Conservation (phyloP, 2,113 vertebrate species). For the Alouatta palliata region DNA sequence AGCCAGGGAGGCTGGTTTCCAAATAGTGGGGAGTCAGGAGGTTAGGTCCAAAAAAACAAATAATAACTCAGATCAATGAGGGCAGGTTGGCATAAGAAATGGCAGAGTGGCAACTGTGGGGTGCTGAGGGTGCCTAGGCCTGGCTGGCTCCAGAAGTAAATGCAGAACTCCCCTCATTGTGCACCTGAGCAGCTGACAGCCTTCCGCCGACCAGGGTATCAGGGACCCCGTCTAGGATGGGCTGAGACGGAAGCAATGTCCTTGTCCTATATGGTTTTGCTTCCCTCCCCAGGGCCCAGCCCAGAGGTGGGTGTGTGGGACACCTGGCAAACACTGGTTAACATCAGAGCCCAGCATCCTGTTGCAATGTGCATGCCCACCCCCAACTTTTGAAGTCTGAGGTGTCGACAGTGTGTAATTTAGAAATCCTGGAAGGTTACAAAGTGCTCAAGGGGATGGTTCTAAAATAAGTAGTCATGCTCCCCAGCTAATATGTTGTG, state of each 20-base stretch:
- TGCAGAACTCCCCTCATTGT: not conserved
- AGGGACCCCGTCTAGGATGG: not conserved
- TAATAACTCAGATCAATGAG: not conserved
- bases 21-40: not conserved
- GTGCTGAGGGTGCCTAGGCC: not conserved
- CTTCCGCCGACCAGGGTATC: not conserved
- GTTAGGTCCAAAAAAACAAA: not conserved
- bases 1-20: not conserved
- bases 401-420: not conserved
- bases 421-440: constrained; percentile 57
- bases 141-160: not conserved
- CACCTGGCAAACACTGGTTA: too few relatives aligned
- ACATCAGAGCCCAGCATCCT: not conserved
- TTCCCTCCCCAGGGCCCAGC: not conserved
- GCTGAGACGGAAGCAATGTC: not conserved
- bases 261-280: not conserved
- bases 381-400: not conserved
- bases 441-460: constrained; percentile 20
- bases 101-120: not conserved
- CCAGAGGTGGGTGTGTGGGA: not conserved
- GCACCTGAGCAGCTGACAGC: not conserved
- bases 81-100: not conserved
- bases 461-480: constrained; percentile 36
- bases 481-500: constrained; percentile 59
- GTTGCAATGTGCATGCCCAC: not conserved